Base-by-base conservation (phyloP, 2,888 invertebrate species). In the Caenorhabditis wallacei region DNA sequence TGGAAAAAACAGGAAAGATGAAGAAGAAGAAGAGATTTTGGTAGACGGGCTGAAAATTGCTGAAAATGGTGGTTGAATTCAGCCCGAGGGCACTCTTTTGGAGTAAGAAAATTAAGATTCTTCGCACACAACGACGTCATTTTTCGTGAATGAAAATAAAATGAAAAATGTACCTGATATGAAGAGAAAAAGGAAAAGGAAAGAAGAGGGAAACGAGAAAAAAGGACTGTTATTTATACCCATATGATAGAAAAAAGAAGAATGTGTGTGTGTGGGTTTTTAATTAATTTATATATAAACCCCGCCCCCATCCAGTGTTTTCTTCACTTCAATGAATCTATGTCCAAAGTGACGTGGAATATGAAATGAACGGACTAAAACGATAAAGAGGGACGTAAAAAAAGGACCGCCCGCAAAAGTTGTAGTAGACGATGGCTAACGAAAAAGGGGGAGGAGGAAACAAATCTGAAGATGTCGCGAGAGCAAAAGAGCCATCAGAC, bases 391-490 rank as follows among this genome's bases (percentile, higher is more conserved):
- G 30, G 22, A 59, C 5, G 26, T 40, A 16, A 24, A 59, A 22
- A 43, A 18, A 18, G 46, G 46, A 48, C 53, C 64, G 51, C 66
- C 51, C 35, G 43, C n/a, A 61, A 43, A 63, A 63, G 40, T 72
- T 63, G 71, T 71, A 71, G 72, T 71, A 48, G 71, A 51, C 30
- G 70, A 56, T 24, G 35, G 30, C 53, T 48, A 53, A 57, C 26
- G 40, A 43, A 24, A 26, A 43, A 43, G 43, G 61, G 26, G 53
- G 63, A 64, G 64, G 43, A 63, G 64, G 63, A 74, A 68, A 68
- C 68, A 76, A 76, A 76, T 76, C 75, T 76, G 75, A 76, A 76
- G 75, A 68, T 76, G 75, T 66, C 64, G 64, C 56, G 46, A 75
- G 56, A 64, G 59, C 57, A 59, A 76, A 70, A 48, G 53, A 66